Evolutionary conservation across 2,797 vertebrate genomes (phyloP).

Genomic region (Enteromius anoplus): DNA sequence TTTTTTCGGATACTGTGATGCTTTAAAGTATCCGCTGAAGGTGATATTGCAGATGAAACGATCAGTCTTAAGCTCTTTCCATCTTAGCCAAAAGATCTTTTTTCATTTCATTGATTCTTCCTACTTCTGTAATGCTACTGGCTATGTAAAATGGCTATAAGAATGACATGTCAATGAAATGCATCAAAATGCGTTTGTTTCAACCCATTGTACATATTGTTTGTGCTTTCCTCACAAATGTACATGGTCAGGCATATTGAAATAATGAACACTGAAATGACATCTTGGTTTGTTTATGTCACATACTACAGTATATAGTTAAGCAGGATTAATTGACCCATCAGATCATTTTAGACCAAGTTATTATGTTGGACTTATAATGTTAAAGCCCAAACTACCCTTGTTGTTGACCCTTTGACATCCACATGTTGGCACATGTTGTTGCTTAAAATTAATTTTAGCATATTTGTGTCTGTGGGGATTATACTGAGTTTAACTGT

Average conservation of each 20-base stretch:
- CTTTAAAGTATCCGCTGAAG: neutral
- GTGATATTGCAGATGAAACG: neutral
- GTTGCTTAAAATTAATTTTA: neutral
- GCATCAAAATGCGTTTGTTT: neutral
- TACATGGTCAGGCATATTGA: neutral
- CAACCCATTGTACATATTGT: neutral
- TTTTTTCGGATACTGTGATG: neutral
- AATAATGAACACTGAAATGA: neutral
- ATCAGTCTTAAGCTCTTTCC: neutral
- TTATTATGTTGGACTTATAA: neutral
- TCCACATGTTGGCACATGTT: constrained; percentile 7
- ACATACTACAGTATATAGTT: neutral
- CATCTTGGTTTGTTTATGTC: neutral
- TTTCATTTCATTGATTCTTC: neutral
- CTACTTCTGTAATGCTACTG: neutral
- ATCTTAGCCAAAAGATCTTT: neutral
- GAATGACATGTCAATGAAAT: neutral
- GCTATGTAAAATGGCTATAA: neutral
- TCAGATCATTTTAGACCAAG: neutral
- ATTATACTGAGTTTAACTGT: neutral
- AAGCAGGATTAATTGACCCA: neutral
- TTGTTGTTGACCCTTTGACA: neutral
- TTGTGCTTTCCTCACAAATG: neutral
- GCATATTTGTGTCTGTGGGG: neutral
- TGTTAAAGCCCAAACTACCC: neutral